phyloP scores from a whole-genome alignment of 1,140 invertebrate genomes.

The Schmidtea mediterranea region DNA sequence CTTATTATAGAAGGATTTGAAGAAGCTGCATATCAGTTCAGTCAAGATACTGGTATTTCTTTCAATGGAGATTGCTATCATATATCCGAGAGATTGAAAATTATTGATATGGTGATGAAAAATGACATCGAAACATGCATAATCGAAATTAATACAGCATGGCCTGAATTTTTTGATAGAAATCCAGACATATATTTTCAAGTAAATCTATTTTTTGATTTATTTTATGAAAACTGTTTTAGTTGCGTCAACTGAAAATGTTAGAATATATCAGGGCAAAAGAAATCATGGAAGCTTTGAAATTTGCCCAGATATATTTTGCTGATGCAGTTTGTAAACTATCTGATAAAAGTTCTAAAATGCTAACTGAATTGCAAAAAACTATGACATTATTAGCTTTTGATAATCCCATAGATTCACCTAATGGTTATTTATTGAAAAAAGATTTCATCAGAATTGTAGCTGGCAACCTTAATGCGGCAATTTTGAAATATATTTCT shows the following conservation, averaged over 20 bases:
- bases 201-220: conserved; percentile 38
- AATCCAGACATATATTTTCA: conserved; percentile 82
- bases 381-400: conserved; percentile 79
- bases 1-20: conserved; percentile 61
- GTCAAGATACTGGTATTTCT: conserved; percentile 62
- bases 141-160: conserved; percentile 62
- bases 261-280: conserved; percentile 68
- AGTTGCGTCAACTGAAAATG: conserved; percentile 55
- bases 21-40: conserved; percentile 84
- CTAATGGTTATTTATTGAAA: conserved; percentile 74
- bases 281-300: conserved; percentile 69
- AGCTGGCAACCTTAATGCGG: conserved; percentile 1
- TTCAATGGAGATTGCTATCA: conserved; percentile 31
- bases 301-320: conserved; percentile 72
- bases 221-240: background rate
- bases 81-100: conserved; percentile 68
- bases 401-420: conserved; percentile 70
- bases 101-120: conserved; percentile 45
- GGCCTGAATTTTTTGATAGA: conserved; percentile 74
- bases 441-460: conserved; percentile 43
- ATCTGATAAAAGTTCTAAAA: conserved; percentile 43
- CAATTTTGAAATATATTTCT: background rate
- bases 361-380: conserved; percentile 35
- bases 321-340: conserved; percentile 41
- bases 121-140: conserved; percentile 75